Conservation (phyloP, 2,888 invertebrate genomes). For the Minunthozetes semirufus region DNA sequence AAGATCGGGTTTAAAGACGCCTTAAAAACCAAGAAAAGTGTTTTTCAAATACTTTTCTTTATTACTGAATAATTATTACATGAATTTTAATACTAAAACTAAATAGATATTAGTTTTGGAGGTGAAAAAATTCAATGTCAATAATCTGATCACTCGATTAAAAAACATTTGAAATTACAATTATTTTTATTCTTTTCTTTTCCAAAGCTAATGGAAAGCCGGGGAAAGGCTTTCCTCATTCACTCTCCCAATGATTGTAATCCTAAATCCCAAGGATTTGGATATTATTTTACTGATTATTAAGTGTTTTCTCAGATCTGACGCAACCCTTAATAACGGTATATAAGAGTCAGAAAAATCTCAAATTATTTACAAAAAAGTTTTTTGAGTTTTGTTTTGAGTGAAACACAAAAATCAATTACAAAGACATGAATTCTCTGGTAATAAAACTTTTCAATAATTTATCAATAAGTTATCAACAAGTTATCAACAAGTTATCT, state of each 20-base stretch:
- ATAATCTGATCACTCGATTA: constrained; percentile 1
- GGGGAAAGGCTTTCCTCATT: no score
- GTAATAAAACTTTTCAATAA: not conserved
- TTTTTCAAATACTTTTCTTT: no score
- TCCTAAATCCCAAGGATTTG: no score
- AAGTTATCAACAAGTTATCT: no score
- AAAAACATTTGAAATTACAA: not conserved
- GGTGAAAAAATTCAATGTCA: constrained; percentile 4
- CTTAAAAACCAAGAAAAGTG: no score
- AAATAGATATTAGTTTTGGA: not conserved
- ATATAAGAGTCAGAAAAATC: not conserved
- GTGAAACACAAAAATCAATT: not conserved
- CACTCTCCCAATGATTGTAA: no score
- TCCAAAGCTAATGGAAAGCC: no score
- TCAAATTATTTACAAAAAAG: not conserved
- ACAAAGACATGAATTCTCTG: not conserved
- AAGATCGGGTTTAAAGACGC: no score
- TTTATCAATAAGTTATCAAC: no score
- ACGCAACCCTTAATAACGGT: not conserved
- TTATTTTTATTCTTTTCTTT: not conserved
- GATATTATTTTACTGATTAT: no score
- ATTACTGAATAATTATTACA: no score
- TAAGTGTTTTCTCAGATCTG: not conserved
- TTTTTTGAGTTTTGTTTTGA: not conserved
- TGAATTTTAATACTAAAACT: not conserved